phyloP scores from a whole-genome alignment of 2,797 vertebrate species.

The Malurus splendens region DNA sequence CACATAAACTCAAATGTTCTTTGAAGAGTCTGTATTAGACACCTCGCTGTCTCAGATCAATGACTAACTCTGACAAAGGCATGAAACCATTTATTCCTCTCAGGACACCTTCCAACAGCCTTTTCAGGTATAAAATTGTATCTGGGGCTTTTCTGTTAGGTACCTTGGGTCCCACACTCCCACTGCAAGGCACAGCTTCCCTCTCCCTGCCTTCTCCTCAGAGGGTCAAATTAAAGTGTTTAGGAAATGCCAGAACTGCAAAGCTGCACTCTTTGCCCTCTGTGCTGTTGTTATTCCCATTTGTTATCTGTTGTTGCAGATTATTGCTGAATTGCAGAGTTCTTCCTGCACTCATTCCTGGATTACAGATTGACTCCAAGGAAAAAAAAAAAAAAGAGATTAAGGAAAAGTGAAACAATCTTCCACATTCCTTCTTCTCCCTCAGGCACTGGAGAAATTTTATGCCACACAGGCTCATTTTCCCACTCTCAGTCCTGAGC shows the following conservation, averaged over 20 bases:
- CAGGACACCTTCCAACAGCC: neutral
- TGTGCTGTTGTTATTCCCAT: neutral
- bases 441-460: neutral
- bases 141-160: neutral
- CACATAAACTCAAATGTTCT: neutral
- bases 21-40: neutral
- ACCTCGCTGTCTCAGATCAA: neutral
- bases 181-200: neutral
- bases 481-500: neutral
- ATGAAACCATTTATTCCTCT: neutral
- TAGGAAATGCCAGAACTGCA: neutral
- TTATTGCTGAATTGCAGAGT: neutral
- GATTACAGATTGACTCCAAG: neutral
- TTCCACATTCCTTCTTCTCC: neutral
- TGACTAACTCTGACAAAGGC: neutral
- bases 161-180: neutral
- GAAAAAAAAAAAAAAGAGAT: neutral
- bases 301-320: neutral
- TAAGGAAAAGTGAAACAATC: neutral
- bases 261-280: neutral
- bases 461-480: neutral
- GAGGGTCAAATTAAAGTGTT: neutral
- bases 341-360: neutral
- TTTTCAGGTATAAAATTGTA: neutral
- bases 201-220: neutral